Evolutionary conservation across 2,888 invertebrate species (phyloP), one percentile per base, ranked within the genome.

Genomic region (Papilio gigon): DNA sequence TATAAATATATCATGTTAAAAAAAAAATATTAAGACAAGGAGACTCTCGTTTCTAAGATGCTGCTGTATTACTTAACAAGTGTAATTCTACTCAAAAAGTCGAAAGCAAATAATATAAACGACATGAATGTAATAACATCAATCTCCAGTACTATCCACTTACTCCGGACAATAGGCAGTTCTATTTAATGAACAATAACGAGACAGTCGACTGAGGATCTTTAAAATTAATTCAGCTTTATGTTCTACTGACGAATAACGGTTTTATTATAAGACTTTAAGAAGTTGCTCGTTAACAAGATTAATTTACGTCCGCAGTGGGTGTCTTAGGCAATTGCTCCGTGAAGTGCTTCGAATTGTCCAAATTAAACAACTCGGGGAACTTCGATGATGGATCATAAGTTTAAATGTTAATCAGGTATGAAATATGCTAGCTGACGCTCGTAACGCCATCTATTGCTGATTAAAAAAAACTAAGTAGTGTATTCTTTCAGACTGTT

Each of bases 261-360:
- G 60, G 70, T 76, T 73, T 75, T 72, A 73, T 67, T 74, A 60
- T 68, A 40, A 58, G 71, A 70, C 69, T 74, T 73, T 65, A 72
- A 75, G 73, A 74, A 75, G 73, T 70, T 69, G 65, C 75, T 72
- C 76, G 77, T 83, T 87, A 86, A 88, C 86, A 84, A 80, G 80
- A 81, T 84, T 88, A 87, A 88, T 88, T 90, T 86, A 89, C 83
- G 81, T 74, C 74, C 80, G 63, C 80, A 76, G 81, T 86, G 88
- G 87, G 86, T 86, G 88, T 87, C 71, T 80, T 71, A 81, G 76
- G 79, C 82, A 88, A 86, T 84, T 84, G 83, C 77, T 81, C 78
- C 74, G 79, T 79, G 80, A 64, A 33, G 47, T 33, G 62, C 11
- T 37, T 53, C 25, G 33, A 64, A 64, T 64, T 14, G 50, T 3